Conservation (phyloP, 2,113 vertebrate species). For the Cyanoramphus novaezelandiae region DNA sequence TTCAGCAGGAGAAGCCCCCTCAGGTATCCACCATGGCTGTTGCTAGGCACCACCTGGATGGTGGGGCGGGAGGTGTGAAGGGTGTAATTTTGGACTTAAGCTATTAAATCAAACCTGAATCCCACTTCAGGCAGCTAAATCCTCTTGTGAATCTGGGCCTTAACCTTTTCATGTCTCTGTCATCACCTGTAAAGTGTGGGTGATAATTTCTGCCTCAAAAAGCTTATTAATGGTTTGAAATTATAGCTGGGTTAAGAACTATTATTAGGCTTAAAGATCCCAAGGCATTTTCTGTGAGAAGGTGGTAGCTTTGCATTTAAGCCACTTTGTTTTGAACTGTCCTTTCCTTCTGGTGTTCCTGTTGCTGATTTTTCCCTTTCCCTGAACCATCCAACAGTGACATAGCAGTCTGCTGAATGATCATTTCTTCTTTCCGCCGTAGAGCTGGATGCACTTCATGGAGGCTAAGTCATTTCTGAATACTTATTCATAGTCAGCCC, state of each 20-base stretch:
- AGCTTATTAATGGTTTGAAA: conserved; percentile 36
- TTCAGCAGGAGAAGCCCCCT: not conserved
- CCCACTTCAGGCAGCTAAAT: conserved; percentile 1
- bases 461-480: not conserved
- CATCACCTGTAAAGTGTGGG: conserved; percentile 3
- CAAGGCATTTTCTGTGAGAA: not conserved
- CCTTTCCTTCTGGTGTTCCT: not conserved
- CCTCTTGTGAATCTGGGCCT: conserved; percentile 32
- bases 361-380: not conserved
- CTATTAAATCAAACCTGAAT: not conserved
- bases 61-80: not conserved
- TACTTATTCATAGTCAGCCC: not conserved
- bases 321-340: not conserved
- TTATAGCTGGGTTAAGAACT: conserved; percentile 28
- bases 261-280: conserved; percentile 36
- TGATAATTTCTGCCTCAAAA: conserved; percentile 65
- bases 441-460: not conserved
- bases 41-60: not conserved
- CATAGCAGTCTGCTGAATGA: conserved; percentile 7
- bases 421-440: not conserved
- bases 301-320: not conserved
- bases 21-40: not conserved
- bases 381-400: not conserved
- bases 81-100: not conserved
- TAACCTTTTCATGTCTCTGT: conserved; percentile 11